A percentile compares a stretch with the other conserved stretches of the same genome.
These are phyloP conservation scores for Strigamia maritima DNA, from an alignment of 2,888 invertebrate genomes.

Conservation along the genomic window DNA sequence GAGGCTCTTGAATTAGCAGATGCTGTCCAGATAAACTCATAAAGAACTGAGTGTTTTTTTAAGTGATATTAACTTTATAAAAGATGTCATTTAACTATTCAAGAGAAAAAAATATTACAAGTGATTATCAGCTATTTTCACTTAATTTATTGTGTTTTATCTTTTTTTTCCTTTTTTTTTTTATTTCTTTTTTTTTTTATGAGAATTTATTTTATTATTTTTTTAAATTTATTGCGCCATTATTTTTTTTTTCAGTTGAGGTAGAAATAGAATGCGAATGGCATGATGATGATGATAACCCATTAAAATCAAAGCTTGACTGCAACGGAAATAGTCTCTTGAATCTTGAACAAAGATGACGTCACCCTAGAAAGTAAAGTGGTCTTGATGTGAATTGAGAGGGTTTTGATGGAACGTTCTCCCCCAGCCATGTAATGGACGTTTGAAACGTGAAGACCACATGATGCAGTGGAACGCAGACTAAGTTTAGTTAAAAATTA, in stretches of 20 bases:
- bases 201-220: too few relatives aligned
- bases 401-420: constrained; percentile 14
- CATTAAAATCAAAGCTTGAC: constrained; percentile 1
- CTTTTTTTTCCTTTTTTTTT: background rate
- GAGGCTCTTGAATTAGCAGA: constrained; percentile 32
- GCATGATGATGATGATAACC: background rate
- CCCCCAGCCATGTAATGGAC: constrained; percentile 12
- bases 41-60: constrained; percentile 11
- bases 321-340: constrained; percentile 26
- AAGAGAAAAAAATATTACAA: background rate
- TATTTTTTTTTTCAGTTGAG: background rate
- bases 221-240: background rate
- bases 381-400: constrained; percentile 10
- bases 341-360: constrained; percentile 18
- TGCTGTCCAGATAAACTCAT: constrained; percentile 28
- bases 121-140: background rate
- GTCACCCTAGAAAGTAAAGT: background rate
- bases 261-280: background rate
- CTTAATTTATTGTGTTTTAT: background rate
- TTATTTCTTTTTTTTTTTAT: background rate
- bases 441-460: constrained; percentile 29
- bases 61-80: background rate
- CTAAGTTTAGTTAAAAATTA: constrained; percentile 10
- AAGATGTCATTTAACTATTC: constrained; percentile 13
- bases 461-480: background rate